Conservation (phyloP, 2,888 invertebrate genomes). For the Apantesis nais region DNA sequence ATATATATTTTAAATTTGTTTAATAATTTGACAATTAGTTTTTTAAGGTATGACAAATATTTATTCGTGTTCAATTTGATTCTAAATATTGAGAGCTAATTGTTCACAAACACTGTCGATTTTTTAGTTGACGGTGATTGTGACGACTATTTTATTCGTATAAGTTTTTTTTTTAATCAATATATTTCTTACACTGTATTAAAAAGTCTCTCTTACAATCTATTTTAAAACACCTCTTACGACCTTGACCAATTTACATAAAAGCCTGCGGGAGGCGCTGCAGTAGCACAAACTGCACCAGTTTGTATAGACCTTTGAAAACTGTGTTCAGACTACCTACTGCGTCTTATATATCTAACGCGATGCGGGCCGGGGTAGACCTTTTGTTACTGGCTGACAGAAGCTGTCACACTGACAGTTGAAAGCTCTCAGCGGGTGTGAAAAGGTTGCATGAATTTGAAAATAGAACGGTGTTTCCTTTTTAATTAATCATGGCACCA, state of each 20-base stretch:
- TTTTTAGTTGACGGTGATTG: not conserved
- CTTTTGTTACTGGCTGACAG: conserved; percentile 46
- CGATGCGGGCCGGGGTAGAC: conserved; percentile 25
- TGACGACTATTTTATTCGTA: not conserved
- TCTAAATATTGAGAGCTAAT: not conserved
- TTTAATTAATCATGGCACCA: conserved; percentile 39
- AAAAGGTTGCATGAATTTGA: conserved; percentile 46
- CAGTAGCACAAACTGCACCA: conserved; percentile 57
- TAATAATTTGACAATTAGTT: not conserved
- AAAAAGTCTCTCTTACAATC: conserved; percentile 29
- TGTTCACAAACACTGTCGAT: not conserved
- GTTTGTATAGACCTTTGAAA: conserved; percentile 43
- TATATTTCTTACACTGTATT: conserved; percentile 20
- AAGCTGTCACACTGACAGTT: conserved; percentile 66
- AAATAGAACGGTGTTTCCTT: conserved; percentile 40
- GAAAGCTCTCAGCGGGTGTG: conserved; percentile 59
- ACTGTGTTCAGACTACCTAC: conserved; percentile 23
- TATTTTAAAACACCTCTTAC: conserved; percentile 48
- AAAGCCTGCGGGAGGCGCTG: conserved; percentile 64
- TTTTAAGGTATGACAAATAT: not conserved
- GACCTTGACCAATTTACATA: conserved; percentile 68
- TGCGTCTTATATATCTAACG: conserved; percentile 23
- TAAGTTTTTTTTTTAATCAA: not conserved
- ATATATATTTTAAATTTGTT: not conserved
- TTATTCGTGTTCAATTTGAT: not conserved